Conservation (phyloP, 37 sponge, comb jelly and placozoan species). For the Oopsacas minuta region DNA sequence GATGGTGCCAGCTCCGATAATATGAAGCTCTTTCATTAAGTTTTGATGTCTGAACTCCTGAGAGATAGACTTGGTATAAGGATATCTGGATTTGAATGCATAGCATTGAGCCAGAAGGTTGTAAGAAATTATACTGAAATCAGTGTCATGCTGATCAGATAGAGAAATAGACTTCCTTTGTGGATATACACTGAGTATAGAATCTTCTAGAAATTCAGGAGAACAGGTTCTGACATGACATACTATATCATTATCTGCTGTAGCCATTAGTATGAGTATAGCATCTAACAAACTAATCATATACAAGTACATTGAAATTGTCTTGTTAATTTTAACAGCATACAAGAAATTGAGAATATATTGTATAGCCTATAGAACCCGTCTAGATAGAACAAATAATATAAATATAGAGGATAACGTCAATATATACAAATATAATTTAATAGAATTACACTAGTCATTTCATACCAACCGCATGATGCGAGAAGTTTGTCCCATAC, state of each 20-base stretch:
- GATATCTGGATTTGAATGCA: background rate
- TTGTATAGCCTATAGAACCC: too few species aligned
- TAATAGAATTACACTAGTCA: background rate
- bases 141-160: background rate
- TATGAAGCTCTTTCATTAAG: background rate
- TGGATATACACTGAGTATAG: background rate
- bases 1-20: background rate
- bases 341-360: too few species aligned
- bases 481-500: background rate
- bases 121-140: background rate
- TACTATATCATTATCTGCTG: too few species aligned
- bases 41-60: background rate
- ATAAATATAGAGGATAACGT: background rate
- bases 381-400: too few species aligned
- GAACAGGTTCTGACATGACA: too few species aligned
- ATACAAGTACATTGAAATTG: background rate
- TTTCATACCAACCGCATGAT: background rate
- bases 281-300: background rate
- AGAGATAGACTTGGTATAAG: background rate
- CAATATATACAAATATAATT: background rate
- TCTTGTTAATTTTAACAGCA: too few species aligned
- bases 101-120: constrained; percentile 13
- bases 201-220: background rate
- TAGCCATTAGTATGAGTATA: background rate
- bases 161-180: background rate